Percentiles rank a stretch among this genome's conserved stretches.
Conservation (phyloP, 2,113 vertebrate species). For the Hyla sarda region DNA sequence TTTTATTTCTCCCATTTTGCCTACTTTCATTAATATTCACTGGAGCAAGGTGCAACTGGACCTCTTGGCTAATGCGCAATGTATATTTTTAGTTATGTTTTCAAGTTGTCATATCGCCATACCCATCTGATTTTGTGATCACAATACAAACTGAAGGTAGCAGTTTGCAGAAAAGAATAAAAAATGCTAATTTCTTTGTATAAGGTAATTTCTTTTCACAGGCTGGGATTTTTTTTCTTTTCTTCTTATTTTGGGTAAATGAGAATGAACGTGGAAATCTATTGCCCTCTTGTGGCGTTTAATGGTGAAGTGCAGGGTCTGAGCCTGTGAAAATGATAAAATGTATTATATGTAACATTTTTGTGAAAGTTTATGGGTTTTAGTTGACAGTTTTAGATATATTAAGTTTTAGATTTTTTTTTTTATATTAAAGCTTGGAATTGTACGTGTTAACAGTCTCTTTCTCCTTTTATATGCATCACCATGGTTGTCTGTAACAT, state of each 20-base stretch:
- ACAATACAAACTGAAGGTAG: conserved; percentile 50
- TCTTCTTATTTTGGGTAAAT: neutral
- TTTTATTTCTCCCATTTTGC: neutral
- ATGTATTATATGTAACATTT: neutral
- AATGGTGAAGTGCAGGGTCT: neutral
- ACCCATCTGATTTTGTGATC: conserved; percentile 45
- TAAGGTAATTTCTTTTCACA: conserved; percentile 27
- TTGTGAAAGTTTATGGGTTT: neutral
- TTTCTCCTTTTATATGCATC: neutral
- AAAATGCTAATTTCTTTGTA: conserved; percentile 42
- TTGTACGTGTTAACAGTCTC: neutral
- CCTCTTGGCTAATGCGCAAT: conserved; percentile 19
- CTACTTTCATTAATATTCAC: conserved; percentile 18
- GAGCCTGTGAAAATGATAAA: neutral
- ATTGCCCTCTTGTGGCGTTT: conserved; percentile 77
- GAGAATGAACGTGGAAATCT: conserved; percentile 61
- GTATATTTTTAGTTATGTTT: conserved; percentile 53
- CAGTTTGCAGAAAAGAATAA: conserved; percentile 47
- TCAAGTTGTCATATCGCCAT: conserved; percentile 45
- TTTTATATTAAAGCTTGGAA: neutral
- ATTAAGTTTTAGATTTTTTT: neutral
- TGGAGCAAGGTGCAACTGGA: conserved; percentile 45
- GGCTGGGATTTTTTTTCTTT: neutral
- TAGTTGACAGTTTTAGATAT: neutral
- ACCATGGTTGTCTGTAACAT: neutral